Percentiles rank a stretch among this genome's conserved stretches.
These are phyloP conservation scores for Dascillus cervinus DNA, from an alignment of 2,888 invertebrate species.

Conservation along the genomic window DNA sequence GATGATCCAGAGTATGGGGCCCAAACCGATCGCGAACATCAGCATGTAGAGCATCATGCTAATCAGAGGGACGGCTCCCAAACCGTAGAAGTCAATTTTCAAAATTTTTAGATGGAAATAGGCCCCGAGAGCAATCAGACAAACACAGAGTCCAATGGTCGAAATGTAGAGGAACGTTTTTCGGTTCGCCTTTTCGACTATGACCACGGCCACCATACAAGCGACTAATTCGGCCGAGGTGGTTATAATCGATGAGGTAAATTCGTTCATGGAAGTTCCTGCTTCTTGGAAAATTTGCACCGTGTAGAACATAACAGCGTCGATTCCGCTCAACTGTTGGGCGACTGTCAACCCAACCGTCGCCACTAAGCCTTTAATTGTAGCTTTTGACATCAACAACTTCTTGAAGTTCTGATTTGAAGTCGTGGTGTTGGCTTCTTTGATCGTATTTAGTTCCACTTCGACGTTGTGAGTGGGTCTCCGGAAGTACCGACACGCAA, in stretches of 20 bases:
- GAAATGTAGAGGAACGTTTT: slow-evolving; percentile 41
- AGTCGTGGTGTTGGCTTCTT: too few species aligned
- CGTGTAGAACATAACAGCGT: slow-evolving; percentile 72
- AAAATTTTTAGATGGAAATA: slow-evolving; percentile 6
- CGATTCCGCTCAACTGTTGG: slow-evolving; percentile 71
- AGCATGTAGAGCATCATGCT: slow-evolving; percentile 14
- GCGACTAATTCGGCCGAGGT: slow-evolving; percentile 68
- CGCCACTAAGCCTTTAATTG: slow-evolving; percentile 61
- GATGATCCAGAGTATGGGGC: slow-evolving; percentile 18
- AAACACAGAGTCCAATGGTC: slow-evolving; percentile 7
- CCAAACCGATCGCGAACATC: slow-evolving; percentile 16
- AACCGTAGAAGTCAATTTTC: slow-evolving; percentile 7
- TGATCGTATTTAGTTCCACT: slow-evolving; percentile 47
- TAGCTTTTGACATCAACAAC: slow-evolving; percentile 52
- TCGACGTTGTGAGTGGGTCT: slow-evolving; percentile 55
- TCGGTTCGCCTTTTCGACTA: slow-evolving; percentile 71
- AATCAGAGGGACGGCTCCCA: slow-evolving; percentile 12
- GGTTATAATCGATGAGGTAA: slow-evolving; percentile 63
- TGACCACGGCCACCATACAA: slow-evolving; percentile 56
- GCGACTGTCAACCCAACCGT: slow-evolving; percentile 71
- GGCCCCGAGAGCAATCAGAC: slow-evolving; percentile 4
- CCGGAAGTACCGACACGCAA: slow-evolving; percentile 58
- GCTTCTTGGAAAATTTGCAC: slow-evolving; percentile 62
- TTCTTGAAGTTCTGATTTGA: slow-evolving; percentile 48
- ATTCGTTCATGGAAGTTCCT: slow-evolving; percentile 54